Percentiles rank a stretch among this genome's conserved stretches.
Conservation (phyloP, 23 tunicate genomes). For the Trididemnum miniatum region DNA sequence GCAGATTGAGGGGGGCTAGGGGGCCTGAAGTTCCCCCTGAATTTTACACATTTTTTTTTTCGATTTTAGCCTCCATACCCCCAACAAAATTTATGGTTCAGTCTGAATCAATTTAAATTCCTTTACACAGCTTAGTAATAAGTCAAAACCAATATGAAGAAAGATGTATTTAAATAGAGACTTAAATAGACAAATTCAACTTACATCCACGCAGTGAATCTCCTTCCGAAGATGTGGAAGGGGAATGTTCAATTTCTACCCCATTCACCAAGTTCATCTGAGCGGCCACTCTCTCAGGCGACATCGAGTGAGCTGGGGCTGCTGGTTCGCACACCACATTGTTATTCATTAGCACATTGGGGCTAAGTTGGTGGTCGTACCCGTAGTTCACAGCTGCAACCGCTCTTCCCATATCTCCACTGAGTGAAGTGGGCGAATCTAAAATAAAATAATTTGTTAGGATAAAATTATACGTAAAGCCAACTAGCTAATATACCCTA, state of each 20-base stretch:
- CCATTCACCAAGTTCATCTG: background rate
- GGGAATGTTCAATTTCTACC: background rate
- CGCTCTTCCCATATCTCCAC: background rate
- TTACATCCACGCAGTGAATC: background rate
- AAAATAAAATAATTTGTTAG: background rate
- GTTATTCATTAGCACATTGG: background rate
- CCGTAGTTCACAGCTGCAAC: background rate
- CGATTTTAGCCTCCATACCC: too few species aligned
- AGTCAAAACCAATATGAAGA: too few species aligned
- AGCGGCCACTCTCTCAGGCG: conserved; percentile 6
- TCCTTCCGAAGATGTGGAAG: background rate
- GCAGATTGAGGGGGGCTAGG: too few species aligned
- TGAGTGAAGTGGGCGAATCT: background rate
- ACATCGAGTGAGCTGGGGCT: background rate
- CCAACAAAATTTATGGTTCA: too few species aligned
- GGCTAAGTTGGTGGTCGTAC: conserved; percentile 1
- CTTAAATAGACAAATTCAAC: too few species aligned
- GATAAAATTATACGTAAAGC: background rate
- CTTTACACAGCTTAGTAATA: too few species aligned
- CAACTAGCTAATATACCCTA: too few species aligned
- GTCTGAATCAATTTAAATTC: too few species aligned
- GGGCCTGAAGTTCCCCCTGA: too few species aligned
- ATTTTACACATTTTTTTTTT: too few species aligned
- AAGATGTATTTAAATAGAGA: too few species aligned
- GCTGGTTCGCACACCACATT: background rate